Percentiles rank a stretch among this genome's conserved stretches.
phyloP scores from a whole-genome alignment of 2,888 invertebrate species.

The Oeneis ivallda region DNA sequence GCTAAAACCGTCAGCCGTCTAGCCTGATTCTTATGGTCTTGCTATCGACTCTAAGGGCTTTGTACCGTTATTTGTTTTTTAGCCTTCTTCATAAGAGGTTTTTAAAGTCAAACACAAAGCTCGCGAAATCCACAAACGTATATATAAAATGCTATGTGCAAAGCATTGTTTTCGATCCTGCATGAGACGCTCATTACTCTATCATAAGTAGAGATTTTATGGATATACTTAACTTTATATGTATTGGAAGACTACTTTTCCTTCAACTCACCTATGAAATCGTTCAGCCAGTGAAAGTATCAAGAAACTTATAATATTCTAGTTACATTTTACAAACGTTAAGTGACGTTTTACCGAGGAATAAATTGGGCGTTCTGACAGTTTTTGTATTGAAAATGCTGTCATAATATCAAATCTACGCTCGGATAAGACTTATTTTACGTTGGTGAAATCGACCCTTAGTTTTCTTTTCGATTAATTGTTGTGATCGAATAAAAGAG shows the following conservation, averaged over 20 bases:
- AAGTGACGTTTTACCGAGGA: too few species aligned
- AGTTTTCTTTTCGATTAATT: too few species aligned
- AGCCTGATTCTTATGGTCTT: conserved; percentile 65
- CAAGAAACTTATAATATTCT: too few species aligned
- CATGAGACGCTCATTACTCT: conserved; percentile 9
- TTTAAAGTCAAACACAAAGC: conserved; percentile 40
- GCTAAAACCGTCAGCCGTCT: conserved; percentile 78
- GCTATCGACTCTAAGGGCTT: conserved; percentile 54
- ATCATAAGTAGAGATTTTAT: background rate
- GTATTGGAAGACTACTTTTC: background rate
- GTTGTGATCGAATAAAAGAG: too few species aligned
- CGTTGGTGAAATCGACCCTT: too few species aligned
- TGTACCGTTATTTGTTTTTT: conserved; percentile 47
- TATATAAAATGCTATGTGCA: conserved; percentile 7
- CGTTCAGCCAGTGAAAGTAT: too few species aligned
- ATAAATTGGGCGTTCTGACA: too few species aligned
- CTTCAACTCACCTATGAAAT: too few species aligned
- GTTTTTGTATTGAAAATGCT: too few species aligned
- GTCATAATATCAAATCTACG: too few species aligned
- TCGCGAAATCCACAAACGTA: conserved; percentile 20
- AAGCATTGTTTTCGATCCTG: conserved; percentile 21
- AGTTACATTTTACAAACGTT: too few species aligned
- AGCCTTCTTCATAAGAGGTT: conserved; percentile 38
- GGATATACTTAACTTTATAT: conserved; percentile 4
- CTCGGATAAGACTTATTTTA: too few species aligned